Conservation (phyloP, 2,888 invertebrate species). For the Drosophila meridionalis region DNA sequence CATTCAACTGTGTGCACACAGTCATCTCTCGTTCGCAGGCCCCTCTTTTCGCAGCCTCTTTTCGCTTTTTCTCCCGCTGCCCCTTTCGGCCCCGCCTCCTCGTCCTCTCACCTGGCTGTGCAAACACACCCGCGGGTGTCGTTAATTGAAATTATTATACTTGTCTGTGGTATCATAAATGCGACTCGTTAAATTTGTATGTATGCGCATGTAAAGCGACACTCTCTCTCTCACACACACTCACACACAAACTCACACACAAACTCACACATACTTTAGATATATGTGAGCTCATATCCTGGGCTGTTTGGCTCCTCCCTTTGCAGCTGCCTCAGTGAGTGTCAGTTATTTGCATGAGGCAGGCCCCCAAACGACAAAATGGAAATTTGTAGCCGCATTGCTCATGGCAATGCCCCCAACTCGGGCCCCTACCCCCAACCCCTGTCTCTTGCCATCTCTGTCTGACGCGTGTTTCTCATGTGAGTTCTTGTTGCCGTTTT, state of each 20-base stretch:
- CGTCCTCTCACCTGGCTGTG: slow-evolving; percentile 13
- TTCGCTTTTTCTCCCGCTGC: background rate
- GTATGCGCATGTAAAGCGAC: slow-evolving; percentile 67
- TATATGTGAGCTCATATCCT: slow-evolving; percentile 46
- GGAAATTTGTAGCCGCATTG: slow-evolving; percentile 77
- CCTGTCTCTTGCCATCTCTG: background rate
- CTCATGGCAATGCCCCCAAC: slow-evolving; percentile 52
- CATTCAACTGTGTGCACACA: slow-evolving; percentile 21
- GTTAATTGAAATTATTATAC: slow-evolving; percentile 80
- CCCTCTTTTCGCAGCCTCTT: slow-evolving; percentile 8
- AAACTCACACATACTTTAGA: background rate
- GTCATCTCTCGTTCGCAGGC: slow-evolving; percentile 17
- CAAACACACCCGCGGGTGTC: slow-evolving; percentile 78
- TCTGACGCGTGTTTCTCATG: slow-evolving; percentile 35
- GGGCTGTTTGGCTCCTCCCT: slow-evolving; percentile 7
- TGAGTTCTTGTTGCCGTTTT: slow-evolving; percentile 69
- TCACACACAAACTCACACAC: slow-evolving; percentile 7
- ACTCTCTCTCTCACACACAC: slow-evolving; percentile 39
- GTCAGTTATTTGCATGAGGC: slow-evolving; percentile 75
- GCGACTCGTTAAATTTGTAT: slow-evolving; percentile 80
- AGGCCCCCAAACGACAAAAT: slow-evolving; percentile 64
- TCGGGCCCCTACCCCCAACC: background rate
- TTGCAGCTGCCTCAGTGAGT: slow-evolving; percentile 48
- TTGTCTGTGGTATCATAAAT: slow-evolving; percentile 80
- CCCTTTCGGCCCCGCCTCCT: background rate